Conservation (phyloP, 2,888 invertebrate genomes). For the Lamellibrachia columna region DNA sequence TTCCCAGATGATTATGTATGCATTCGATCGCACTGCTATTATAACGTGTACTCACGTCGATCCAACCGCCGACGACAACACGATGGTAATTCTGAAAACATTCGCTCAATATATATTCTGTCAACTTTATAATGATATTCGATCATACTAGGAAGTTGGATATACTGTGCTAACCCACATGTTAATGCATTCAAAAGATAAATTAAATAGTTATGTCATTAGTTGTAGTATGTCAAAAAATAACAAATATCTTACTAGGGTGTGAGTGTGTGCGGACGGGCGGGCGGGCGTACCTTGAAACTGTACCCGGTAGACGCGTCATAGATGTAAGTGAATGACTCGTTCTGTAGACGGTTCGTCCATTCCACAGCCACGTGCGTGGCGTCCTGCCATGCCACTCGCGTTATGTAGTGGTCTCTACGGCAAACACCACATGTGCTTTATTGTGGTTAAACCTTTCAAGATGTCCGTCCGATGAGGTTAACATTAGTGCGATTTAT, state of each 20-base stretch:
- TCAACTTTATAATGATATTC: not conserved
- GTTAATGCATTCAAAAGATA: not conserved
- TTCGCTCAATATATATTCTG: not conserved
- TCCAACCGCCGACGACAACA: not conserved
- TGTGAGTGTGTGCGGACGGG: not conserved
- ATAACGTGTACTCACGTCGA: too few species aligned
- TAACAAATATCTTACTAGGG: not conserved
- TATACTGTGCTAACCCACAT: not conserved
- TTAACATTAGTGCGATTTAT: too few species aligned
- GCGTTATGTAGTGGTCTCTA: not conserved
- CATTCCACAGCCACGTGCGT: not conserved
- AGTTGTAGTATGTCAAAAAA: not conserved
- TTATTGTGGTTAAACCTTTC: too few species aligned
- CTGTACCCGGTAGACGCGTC: not conserved
- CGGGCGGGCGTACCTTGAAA: not conserved
- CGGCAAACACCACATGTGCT: not conserved
- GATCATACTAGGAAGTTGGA: not conserved
- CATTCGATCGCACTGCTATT: not conserved
- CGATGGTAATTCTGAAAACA: not conserved
- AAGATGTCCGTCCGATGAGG: too few species aligned
- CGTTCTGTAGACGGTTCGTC: not conserved
- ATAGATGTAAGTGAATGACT: not conserved
- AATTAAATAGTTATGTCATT: not conserved
- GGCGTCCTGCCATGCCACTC: not conserved
- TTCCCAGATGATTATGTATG: not conserved